A percentile compares a stretch with the other conserved stretches of the same genome.
Evolutionary conservation across 2,888 invertebrate species (phyloP).

Genomic region (Zele albiditarsus): DNA sequence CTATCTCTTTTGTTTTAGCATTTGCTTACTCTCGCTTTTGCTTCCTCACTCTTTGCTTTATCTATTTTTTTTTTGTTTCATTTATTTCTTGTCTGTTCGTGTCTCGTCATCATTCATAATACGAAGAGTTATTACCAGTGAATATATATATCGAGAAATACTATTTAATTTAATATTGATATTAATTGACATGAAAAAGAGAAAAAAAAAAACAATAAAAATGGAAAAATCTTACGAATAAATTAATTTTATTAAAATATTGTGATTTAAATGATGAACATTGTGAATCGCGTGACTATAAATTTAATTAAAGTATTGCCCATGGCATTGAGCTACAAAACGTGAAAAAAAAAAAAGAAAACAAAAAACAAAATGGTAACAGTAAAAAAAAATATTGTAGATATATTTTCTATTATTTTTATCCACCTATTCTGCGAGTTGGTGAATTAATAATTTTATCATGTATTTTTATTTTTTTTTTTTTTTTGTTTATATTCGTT

Average conservation of each 20-base stretch:
- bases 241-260: neutral
- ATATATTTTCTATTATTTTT: conserved; percentile 14
- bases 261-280: neutral
- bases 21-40: conserved; percentile 33
- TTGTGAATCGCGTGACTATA: neutral
- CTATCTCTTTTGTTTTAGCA: conserved; percentile 4
- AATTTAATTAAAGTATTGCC: conserved; percentile 28
- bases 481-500: conserved; percentile 4
- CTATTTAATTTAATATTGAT: neutral
- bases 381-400: conserved; percentile 5
- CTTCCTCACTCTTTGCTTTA: conserved; percentile 23
- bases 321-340: neutral
- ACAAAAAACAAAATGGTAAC: conserved; percentile 19
- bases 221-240: neutral
- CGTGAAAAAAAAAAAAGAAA: neutral
- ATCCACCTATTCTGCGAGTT: neutral
- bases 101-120: neutral
- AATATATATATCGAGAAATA: neutral
- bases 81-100: neutral
- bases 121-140: conserved; percentile 22
- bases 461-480: neutral
- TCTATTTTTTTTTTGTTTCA: neutral
- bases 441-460: conserved; percentile 26
- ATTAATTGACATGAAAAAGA: neutral
- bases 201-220: too few species aligned